Conservation (phyloP, 2,888 invertebrate genomes). For the Mongoloraphidia duomilia region DNA sequence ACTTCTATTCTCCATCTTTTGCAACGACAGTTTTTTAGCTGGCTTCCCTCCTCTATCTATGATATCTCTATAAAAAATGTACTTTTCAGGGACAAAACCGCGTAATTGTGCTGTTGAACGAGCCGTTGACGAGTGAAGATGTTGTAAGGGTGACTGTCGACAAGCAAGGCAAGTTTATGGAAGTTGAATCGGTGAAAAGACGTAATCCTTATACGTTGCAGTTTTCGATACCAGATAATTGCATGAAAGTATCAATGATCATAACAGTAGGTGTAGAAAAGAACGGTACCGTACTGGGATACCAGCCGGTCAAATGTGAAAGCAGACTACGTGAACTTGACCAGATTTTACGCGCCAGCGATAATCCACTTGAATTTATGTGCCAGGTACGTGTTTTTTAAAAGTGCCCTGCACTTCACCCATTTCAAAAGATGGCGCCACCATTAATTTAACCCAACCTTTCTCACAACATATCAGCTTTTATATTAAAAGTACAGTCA, state of each 20-base stretch:
- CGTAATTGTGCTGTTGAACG: constrained; percentile 62
- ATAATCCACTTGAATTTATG: constrained; percentile 77
- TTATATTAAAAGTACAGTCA: too few species aligned
- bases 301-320: constrained; percentile 78
- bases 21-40: neutral
- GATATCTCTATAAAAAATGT: neutral
- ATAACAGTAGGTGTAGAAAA: constrained; percentile 69
- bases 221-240: constrained; percentile 68
- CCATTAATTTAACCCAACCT: too few species aligned
- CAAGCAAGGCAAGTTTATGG: constrained; percentile 64
- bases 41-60: too few species aligned
- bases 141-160: constrained; percentile 63
- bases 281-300: constrained; percentile 65
- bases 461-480: too few species aligned
- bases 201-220: constrained; percentile 75
- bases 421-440: too few species aligned
- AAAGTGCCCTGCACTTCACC: too few species aligned
- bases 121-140: constrained; percentile 64
- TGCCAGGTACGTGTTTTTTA: constrained; percentile 49
- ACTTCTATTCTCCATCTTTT: too few species aligned
- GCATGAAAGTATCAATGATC: constrained; percentile 69
- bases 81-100: constrained; percentile 61
- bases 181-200: constrained; percentile 58
- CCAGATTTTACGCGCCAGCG: constrained; percentile 60
- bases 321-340: constrained; percentile 70